Conservation (phyloP, 2,113 vertebrate genomes). For the Dicentrarchus labrax region DNA sequence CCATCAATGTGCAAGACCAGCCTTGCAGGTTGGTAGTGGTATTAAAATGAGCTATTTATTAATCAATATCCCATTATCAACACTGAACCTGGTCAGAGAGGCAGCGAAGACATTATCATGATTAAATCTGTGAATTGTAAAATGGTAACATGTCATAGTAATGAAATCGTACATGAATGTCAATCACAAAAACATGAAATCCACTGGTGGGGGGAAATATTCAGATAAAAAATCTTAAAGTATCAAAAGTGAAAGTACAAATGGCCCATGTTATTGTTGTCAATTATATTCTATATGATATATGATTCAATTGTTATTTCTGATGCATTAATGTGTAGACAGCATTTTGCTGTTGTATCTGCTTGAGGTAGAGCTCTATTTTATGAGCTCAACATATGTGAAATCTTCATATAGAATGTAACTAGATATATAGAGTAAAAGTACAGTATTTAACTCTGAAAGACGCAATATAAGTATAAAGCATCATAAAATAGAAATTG, state of each 20-base stretch:
- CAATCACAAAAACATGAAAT: conserved; percentile 1
- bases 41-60: conserved; percentile 5
- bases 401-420: neutral
- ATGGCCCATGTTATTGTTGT: neutral
- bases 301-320: neutral
- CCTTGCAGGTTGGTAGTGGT: conserved; percentile 84
- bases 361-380: neutral
- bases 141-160: neutral
- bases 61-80: conserved; percentile 17
- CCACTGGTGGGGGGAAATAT: too few relatives aligned
- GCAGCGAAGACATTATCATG: neutral
- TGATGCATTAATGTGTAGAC: neutral
- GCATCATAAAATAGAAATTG: neutral
- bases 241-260: neutral
- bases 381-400: neutral
- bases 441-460: neutral
- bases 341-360: neutral
- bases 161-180: neutral
- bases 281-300: neutral
- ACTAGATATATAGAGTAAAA: neutral
- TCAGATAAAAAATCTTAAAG: neutral
- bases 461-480: neutral
- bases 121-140: neutral
- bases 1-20: conserved; percentile 85
- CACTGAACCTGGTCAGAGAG: conserved; percentile 1